These are phyloP conservation scores for Latrodectus geometricus DNA, from an alignment of 1,140 invertebrate species.

Conservation along the genomic window DNA sequence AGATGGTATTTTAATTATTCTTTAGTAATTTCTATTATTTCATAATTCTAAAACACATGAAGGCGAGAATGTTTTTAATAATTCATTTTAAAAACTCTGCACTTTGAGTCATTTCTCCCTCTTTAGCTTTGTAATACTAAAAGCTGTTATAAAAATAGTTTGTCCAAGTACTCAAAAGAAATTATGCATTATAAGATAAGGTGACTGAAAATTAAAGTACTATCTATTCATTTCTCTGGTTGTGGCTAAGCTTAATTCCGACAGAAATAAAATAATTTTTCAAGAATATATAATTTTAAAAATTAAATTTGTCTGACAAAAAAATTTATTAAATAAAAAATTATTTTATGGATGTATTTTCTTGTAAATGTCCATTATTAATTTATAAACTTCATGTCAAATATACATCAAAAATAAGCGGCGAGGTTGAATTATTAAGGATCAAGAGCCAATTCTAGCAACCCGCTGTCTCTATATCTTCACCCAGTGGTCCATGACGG, in stretches of 20 bases:
- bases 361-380: background rate
- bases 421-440: background rate
- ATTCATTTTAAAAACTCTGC: too few species aligned
- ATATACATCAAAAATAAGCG: background rate
- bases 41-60: too few species aligned
- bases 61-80: too few species aligned
- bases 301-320: background rate
- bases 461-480: conserved; percentile 8
- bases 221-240: background rate
- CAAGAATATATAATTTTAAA: background rate
- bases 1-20: background rate
- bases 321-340: background rate
- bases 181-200: background rate
- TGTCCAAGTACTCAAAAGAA: too few species aligned
- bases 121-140: background rate
- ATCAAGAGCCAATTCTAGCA: conserved; percentile 29
- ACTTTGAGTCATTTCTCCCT: background rate
- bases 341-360: background rate
- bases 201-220: background rate
- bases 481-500: conserved; percentile 40
- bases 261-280: too few species aligned
- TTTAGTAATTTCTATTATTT: background rate
- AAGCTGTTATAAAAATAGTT: too few species aligned
- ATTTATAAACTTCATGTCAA: background rate
- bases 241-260: background rate